Evolutionary conservation across 2,113 vertebrate species (phyloP).

Genomic region (Ellobius talpinus): DNA sequence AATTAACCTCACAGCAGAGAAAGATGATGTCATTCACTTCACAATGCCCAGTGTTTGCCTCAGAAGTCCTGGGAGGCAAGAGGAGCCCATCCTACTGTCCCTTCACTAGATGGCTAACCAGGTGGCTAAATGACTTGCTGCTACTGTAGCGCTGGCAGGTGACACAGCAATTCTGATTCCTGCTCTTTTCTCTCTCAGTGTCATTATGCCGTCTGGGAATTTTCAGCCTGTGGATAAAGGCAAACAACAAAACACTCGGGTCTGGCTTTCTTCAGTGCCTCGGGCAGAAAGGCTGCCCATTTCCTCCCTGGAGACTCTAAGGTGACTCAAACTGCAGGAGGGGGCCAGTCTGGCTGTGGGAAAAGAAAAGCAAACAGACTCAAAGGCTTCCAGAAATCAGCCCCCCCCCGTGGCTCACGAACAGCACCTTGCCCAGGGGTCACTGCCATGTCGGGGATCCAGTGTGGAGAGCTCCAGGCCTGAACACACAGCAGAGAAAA

Average conservation of each 20-base stretch:
- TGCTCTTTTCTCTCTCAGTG: background rate
- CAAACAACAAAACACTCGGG: background rate
- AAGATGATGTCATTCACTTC: background rate
- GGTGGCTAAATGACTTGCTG: background rate
- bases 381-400: background rate
- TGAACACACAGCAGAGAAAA: background rate
- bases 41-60: background rate
- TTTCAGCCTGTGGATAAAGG: background rate
- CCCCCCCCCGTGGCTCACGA: background rate
- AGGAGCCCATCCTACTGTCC: background rate
- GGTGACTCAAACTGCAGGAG: background rate
- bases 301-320: background rate
- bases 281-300: background rate
- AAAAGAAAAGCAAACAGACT: conserved; percentile 1
- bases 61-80: background rate
- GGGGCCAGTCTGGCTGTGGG: conserved; percentile 9
- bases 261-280: background rate
- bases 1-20: background rate
- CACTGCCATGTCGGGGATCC: rapidly evolving
- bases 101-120: background rate
- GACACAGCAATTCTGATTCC: background rate
- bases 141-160: no score
- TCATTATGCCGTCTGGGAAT: background rate
- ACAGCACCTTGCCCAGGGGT: background rate
- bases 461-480: background rate